A percentile compares a stretch with the other conserved stretches of the same genome.
Conservation (phyloP, 2,888 invertebrate genomes). For the Ametastegia equiseti region DNA sequence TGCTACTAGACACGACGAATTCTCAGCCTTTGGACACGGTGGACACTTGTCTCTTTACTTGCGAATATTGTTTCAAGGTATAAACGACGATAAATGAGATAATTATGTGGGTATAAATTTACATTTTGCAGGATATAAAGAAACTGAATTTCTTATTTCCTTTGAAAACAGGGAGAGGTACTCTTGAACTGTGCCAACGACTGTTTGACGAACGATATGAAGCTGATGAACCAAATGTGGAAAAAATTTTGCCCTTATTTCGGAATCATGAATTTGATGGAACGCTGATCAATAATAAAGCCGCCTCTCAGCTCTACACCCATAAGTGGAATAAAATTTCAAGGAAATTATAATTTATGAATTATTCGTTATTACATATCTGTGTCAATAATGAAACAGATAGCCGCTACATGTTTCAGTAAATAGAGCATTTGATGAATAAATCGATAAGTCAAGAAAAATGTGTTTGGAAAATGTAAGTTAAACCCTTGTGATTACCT, state of each 20-base stretch:
- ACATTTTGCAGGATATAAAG: too few relatives aligned
- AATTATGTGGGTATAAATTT: too few relatives aligned
- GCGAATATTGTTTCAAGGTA: slow-evolving; percentile 46
- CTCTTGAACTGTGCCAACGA: slow-evolving; percentile 35
- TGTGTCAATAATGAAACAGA: neutral
- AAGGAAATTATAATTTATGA: neutral
- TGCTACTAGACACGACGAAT: neutral
- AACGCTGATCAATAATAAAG: neutral
- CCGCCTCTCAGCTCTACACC: neutral
- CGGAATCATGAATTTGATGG: neutral
- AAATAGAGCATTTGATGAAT: neutral
- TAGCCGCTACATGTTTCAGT: slow-evolving; percentile 35
- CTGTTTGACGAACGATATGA: neutral
- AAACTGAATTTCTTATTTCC: neutral
- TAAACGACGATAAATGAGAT: neutral
- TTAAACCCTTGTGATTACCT: too few relatives aligned
- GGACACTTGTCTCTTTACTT: slow-evolving; percentile 23
- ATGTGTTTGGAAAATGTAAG: too few relatives aligned
- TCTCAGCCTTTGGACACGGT: slow-evolving; percentile 13
- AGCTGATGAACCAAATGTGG: neutral
- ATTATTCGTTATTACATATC: neutral
- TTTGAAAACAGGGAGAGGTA: slow-evolving; percentile 7
- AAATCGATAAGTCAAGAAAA: neutral
- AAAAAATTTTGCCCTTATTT: slow-evolving; percentile 27
- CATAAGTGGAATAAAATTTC: too few relatives aligned